A percentile compares a stretch with the other conserved stretches of the same genome.
phyloP scores from a whole-genome alignment of 2,888 invertebrate genomes.

The Epirrita christyi region DNA sequence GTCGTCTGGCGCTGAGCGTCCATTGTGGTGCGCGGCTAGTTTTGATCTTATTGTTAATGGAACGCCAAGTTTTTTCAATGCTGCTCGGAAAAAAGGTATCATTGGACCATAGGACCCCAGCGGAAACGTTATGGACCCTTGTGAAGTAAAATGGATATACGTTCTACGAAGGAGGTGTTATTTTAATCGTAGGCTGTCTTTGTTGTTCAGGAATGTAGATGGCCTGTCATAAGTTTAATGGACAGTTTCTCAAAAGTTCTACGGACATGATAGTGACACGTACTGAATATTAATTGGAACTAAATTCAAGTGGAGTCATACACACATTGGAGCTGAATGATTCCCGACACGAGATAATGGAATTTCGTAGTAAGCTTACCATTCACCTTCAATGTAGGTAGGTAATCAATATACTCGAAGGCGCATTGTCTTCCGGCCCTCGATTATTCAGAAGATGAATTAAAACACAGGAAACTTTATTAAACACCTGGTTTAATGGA shows the following conservation, averaged over 20 bases:
- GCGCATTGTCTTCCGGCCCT: slow-evolving; percentile 1
- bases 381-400: background rate
- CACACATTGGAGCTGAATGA: slow-evolving; percentile 11
- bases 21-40: slow-evolving; percentile 82
- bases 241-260: slow-evolving; percentile 73
- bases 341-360: slow-evolving; percentile 10
- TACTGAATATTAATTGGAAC: slow-evolving; percentile 70
- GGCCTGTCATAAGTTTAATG: slow-evolving; percentile 83
- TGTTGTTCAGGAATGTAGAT: slow-evolving; percentile 83
- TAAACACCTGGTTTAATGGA: slow-evolving; percentile 51
- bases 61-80: slow-evolving; percentile 82
- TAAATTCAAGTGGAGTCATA: slow-evolving; percentile 30
- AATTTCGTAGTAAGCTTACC: slow-evolving; percentile 7
- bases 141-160: slow-evolving; percentile 81
- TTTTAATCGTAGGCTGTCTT: slow-evolving; percentile 82
- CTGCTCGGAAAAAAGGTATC: slow-evolving; percentile 79
- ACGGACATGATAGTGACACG: slow-evolving; percentile 65
- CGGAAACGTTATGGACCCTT: slow-evolving; percentile 83
- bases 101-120: slow-evolving; percentile 79
- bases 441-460: slow-evolving; percentile 4
- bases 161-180: slow-evolving; percentile 83
- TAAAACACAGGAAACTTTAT: slow-evolving; percentile 4
- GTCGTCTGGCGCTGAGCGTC: slow-evolving; percentile 79
- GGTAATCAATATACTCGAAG: slow-evolving; percentile 19
- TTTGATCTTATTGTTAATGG: slow-evolving; percentile 85